Conservation (phyloP, 2,113 vertebrate species). For the Neopipo cinnamomea region DNA sequence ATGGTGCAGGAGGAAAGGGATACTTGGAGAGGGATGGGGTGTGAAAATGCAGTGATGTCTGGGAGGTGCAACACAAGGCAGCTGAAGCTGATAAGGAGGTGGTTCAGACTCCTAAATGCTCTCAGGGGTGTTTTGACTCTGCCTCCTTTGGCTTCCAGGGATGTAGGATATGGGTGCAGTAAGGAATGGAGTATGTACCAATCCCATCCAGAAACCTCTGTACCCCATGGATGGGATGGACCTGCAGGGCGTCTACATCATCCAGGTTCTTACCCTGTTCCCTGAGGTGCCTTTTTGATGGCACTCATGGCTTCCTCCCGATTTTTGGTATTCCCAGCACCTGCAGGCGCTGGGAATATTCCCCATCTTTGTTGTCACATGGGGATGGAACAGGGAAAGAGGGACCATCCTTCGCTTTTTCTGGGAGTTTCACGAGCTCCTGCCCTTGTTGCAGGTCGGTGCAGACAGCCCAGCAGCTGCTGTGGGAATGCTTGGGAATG, state of each 20-base stretch:
- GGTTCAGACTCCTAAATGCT: not conserved
- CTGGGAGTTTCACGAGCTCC: not conserved
- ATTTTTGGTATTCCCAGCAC: not conserved
- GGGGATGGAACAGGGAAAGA: not conserved
- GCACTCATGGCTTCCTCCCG: not conserved
- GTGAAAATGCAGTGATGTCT: not conserved
- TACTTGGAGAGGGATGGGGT: not conserved
- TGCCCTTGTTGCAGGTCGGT: no score
- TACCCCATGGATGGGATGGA: not conserved
- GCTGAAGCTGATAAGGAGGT: not conserved
- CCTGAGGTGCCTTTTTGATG: not conserved
- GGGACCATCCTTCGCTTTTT: not conserved
- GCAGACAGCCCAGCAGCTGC: not conserved
- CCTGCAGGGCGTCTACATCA: not conserved
- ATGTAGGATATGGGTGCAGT: rapidly evolving
- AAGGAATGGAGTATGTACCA: not conserved
- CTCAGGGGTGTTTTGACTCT: not conserved
- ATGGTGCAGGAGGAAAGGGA: not conserved
- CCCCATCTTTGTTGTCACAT: not conserved
- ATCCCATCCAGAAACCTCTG: not conserved
- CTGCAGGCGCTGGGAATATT: not conserved
- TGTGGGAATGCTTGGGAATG: not conserved
- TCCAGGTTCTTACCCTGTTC: not conserved
- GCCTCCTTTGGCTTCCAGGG: not conserved
- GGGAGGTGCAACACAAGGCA: not conserved